These are phyloP conservation scores for Scaptomyza pallida DNA, from an alignment of 1,140 invertebrate species.

Conservation along the genomic window DNA sequence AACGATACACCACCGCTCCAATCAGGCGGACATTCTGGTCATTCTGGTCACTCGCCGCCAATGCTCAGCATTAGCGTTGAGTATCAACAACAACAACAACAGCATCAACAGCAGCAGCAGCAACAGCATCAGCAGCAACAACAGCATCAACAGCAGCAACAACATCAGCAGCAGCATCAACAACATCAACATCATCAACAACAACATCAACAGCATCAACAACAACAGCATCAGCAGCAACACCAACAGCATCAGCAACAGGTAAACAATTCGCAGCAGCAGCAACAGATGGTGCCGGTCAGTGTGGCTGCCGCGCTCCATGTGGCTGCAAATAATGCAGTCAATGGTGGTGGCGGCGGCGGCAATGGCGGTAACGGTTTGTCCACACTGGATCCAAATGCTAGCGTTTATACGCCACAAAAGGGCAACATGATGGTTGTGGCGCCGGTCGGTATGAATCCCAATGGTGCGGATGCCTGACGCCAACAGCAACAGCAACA, in stretches of 20 bases:
- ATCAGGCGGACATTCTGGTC: constrained; percentile 70
- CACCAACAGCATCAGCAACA: constrained; percentile 57
- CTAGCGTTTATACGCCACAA: constrained; percentile 95
- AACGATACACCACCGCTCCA: constrained; percentile 81
- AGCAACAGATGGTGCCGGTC: constrained; percentile 73
- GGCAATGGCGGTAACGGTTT: constrained; percentile 55
- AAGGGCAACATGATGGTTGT: constrained; percentile 73
- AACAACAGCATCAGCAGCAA: constrained; percentile 51
- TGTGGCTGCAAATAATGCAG: constrained; percentile 61
- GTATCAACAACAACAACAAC: constrained; percentile 70
- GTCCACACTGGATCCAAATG: constrained; percentile 95
- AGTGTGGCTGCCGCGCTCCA: constrained; percentile 67
- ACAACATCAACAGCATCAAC: constrained; percentile 55
- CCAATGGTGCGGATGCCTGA: constrained; percentile 79
- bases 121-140: constrained; percentile 65
- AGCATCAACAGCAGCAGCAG: constrained; percentile 59
- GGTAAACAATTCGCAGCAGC: constrained; percentile 18
- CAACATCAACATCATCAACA: constrained; percentile 57
- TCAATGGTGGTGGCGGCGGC: constrained; percentile 52
- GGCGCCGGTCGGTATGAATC: constrained; percentile 69
- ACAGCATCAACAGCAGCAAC: constrained; percentile 51
- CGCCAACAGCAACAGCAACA: constrained; percentile 68
- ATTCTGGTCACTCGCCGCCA: constrained; percentile 75
- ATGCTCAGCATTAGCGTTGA: constrained; percentile 76
- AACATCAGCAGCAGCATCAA: constrained; percentile 49